phyloP scores from a whole-genome alignment of 2,797 vertebrate species.

The Girardinus metallicus region DNA sequence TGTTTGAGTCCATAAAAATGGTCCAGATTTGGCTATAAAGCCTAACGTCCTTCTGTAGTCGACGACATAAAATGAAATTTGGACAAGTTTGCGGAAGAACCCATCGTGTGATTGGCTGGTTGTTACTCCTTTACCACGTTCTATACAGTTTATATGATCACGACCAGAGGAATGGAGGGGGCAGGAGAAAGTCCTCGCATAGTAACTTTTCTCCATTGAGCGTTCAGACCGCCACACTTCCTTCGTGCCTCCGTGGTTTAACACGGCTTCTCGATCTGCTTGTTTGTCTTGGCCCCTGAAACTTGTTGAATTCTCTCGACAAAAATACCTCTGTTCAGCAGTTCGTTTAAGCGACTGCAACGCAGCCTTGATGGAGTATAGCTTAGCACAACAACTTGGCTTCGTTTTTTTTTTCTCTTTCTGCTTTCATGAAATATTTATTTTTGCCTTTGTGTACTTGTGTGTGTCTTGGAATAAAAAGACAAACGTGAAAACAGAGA shows the following conservation, averaged over 20 bases:
- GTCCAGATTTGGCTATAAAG: no score
- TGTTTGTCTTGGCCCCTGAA: slow-evolving; percentile 42
- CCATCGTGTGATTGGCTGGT: slow-evolving; percentile 24
- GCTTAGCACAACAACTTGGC: slow-evolving; percentile 25
- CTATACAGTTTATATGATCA: slow-evolving; percentile 30
- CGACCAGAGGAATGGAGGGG: slow-evolving; percentile 50
- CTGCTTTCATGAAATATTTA: slow-evolving; percentile 8
- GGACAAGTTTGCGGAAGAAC: slow-evolving; percentile 39
- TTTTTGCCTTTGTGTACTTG: slow-evolving; percentile 15
- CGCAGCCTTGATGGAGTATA: slow-evolving; percentile 19
- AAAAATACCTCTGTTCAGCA: slow-evolving; percentile 50
- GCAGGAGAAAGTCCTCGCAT: slow-evolving; percentile 26
- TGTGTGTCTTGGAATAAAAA: slow-evolving; percentile 27
- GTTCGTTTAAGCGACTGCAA: slow-evolving; percentile 32
- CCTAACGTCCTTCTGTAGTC: not conserved
- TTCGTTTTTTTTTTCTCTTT: slow-evolving; percentile 10
- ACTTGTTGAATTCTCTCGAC: slow-evolving; percentile 37
- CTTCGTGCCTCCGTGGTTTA: slow-evolving; percentile 43
- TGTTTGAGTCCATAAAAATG: not conserved
- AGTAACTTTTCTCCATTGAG: slow-evolving; percentile 15
- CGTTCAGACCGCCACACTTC: slow-evolving; percentile 29
- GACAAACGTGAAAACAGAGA: slow-evolving; percentile 83
- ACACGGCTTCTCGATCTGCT: slow-evolving; percentile 33
- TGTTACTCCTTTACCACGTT: slow-evolving; percentile 21
- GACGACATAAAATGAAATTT: not conserved